Evolutionary conservation across 2,113 vertebrate genomes (phyloP), one percentile per base, ranked within the genome.

Genomic region (Leuciscus idus): DNA sequence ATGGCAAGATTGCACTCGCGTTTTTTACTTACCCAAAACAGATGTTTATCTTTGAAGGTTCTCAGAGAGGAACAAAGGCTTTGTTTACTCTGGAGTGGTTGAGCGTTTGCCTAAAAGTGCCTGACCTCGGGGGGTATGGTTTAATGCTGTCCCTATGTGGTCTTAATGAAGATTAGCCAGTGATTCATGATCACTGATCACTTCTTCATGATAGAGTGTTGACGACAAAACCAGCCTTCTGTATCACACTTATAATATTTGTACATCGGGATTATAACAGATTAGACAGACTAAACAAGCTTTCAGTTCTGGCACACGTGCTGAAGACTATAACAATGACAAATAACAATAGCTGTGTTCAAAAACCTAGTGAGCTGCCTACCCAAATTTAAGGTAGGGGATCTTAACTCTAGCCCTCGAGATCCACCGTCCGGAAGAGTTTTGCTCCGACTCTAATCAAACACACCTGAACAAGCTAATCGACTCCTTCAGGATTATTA

Each of bases 41-140:
- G 79, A 85, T 83, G 73, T 83, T 83, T 86, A 79, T 79, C 79
- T 88, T 83, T 36, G 4, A 57, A 85, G 36, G 33, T 78, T 52
- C 64, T 70, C 62, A 36, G 50, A 83, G 52, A 78, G 28, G 62
- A 73, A 86, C 52, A 83, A 86, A 83, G 79, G 39, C 23, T n/a
- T 57, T 28, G 55, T 78, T 77, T 83, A 28, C 61, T 78, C 26
- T n/a, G 43, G 28, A 72, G 13, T 52, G 84, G 28, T 33, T 70
- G 52, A 72, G 36, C 4, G 2, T 62, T 73, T 7, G 6, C 79
- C 55, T 73, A 5, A 26, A 82, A 66, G 74, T 68, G 66, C 39
- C 79, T 82, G 62, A 75, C 72, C 74, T 72, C 28, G 39, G 52
- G 62, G 48, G 81, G 64, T 52, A 1, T 23, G 46, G 46, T 70